Evolutionary conservation across 2,797 vertebrate species (phyloP).

Genomic region (Carcharodon carcharias): DNA sequence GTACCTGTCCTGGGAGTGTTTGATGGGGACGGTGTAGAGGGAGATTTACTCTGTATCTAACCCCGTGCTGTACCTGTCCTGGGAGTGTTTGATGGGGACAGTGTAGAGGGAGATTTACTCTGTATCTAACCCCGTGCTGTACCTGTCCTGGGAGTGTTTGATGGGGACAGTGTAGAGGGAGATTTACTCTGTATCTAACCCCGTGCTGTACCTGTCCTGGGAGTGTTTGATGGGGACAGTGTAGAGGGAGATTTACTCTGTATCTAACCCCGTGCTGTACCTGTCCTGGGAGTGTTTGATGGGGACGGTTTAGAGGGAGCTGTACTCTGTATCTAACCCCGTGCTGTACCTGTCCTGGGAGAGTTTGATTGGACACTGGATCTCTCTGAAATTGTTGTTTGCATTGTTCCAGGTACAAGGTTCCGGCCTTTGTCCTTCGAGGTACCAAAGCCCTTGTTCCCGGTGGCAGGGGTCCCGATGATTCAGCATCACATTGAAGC

Average conservation of each 20-base stretch:
- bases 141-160: neutral
- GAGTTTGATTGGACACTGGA: neutral
- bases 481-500: slow-evolving; percentile 95
- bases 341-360: neutral
- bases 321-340: neutral
- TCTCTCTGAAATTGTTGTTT: neutral
- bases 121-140: too few relatives aligned
- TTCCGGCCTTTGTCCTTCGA: slow-evolving; percentile 94
- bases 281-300: neutral
- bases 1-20: too few relatives aligned
- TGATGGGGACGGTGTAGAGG: too few relatives aligned
- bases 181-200: neutral
- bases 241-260: neutral
- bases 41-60: neutral
- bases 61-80: too few relatives aligned
- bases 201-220: too few relatives aligned
- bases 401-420: slow-evolving; percentile 68
- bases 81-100: too few relatives aligned
- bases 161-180: neutral
- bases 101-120: too few relatives aligned
- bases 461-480: slow-evolving; percentile 92
- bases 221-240: neutral
- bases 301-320: neutral
- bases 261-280: neutral
- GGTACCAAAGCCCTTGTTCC: slow-evolving; percentile 92